Base-by-base conservation (phyloP, 2,797 vertebrate genomes). In the Hydrophis major region DNA sequence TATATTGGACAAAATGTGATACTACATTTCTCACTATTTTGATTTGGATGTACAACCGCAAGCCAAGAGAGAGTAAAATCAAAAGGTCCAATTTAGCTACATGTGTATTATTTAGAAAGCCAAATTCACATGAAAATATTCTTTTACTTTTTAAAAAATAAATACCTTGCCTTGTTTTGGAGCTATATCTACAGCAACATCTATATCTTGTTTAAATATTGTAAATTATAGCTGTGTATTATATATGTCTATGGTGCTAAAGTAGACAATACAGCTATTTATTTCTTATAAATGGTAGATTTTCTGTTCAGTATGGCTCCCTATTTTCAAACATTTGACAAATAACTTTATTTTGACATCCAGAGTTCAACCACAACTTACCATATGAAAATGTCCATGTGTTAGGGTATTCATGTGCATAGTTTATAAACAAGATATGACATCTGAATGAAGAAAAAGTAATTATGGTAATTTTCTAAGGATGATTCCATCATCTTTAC, bases 211-310 rank as follows among this genome's bases (percentile, higher is more conserved):
- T 78, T 78, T 47, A 32, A 66, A 69, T n/a, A 4, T 87, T 87
- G 27, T 87, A 22, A n/a, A 90, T n/a, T 55, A 90, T 1, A 14
- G 12, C 7, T n/a, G 14, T 57, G 42, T 47, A 42, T 7, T 83
- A 63, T 53, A 90, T 50, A 59, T 55, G 61, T 6, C 78, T 7
- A 74, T 0, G 16, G 69, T 74, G 86, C 3, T 32, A 86, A 20
- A 10, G 86, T 0, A 86, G 53, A 0, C 0, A 28, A 0, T 0
- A 25, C 86, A 1, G 37, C 42, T 78, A 1, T 42, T 3, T 90
- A 2, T 94, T 55, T 4, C 1, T 86, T 69, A 47, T 47, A 47
- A 83, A 83, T 47, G 20, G 37, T 10, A 83, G 50, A 83, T 53
- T n/a, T 89, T 59, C 60, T 78, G 53, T 32, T 91, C 13, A 91